Percentiles rank a stretch among this genome's conserved stretches.
Conservation (phyloP, 2,888 invertebrate species). For the Erebia palarica region DNA sequence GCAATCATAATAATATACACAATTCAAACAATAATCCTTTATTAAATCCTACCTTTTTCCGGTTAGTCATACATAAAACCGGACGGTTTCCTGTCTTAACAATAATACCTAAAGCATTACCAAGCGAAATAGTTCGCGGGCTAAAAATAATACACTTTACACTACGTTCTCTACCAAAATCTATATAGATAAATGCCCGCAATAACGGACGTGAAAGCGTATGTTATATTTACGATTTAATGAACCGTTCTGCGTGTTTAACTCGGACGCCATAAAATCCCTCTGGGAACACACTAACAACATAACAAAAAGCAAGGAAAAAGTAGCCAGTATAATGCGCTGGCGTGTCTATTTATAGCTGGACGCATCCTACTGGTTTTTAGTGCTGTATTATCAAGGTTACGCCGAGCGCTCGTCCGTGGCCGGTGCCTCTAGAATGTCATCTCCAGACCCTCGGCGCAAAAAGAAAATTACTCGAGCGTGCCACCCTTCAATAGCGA, state of each 20-base stretch:
- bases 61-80: slow-evolving; percentile 8
- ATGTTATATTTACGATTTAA: slow-evolving; percentile 63
- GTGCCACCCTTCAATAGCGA: slow-evolving; percentile 42
- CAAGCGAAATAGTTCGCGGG: slow-evolving; percentile 3
- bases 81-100: slow-evolving; percentile 29
- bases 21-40: not conserved
- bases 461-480: slow-evolving; percentile 51
- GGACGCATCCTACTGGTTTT: slow-evolving; percentile 75
- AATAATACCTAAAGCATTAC: slow-evolving; percentile 9
- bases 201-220: slow-evolving; percentile 45
- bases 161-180: slow-evolving; percentile 28
- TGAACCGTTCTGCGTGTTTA: slow-evolving; percentile 57
- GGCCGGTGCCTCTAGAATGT: slow-evolving; percentile 58
- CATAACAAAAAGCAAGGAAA: slow-evolving; percentile 59
- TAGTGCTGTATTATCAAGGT: slow-evolving; percentile 76
- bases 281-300: slow-evolving; percentile 67
- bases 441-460: slow-evolving; percentile 55
- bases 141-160: slow-evolving; percentile 22
- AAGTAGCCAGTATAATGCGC: slow-evolving; percentile 62
- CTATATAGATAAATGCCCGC: slow-evolving; percentile 41
- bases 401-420: slow-evolving; percentile 57
- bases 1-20: not conserved
- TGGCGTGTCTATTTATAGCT: slow-evolving; percentile 72
- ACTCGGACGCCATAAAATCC: slow-evolving; percentile 56
- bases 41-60: slow-evolving; percentile 5